phyloP scores from a whole-genome alignment of 2,797 vertebrate genomes.

The Australoheros facetus region DNA sequence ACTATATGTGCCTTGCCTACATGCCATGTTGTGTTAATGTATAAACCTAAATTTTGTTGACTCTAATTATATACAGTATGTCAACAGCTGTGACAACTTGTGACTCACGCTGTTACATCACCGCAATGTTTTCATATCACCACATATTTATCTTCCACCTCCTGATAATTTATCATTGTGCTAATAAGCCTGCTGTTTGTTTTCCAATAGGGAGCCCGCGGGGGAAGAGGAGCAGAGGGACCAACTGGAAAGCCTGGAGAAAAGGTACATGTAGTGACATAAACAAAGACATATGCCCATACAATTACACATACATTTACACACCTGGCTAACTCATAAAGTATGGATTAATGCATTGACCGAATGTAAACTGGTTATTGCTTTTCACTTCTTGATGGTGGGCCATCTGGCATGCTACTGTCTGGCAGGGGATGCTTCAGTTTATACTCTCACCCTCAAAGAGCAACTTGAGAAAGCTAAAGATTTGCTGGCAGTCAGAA shows the following conservation, averaged over 20 bases:
- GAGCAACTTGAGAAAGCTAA: constrained; percentile 54
- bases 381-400: constrained; percentile 53
- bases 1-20: neutral
- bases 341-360: constrained; percentile 50
- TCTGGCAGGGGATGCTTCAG: constrained; percentile 46
- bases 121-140: constrained; percentile 33
- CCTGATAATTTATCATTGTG: constrained; percentile 38
- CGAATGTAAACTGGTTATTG: constrained; percentile 47
- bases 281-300: constrained; percentile 41
- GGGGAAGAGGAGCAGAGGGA: constrained; percentile 88
- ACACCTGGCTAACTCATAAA: constrained; percentile 63
- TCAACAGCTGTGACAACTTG: constrained; percentile 11
- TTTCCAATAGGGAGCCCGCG: constrained; percentile 83
- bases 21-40: neutral
- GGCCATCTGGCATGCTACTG: constrained; percentile 60
- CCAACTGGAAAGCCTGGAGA: constrained; percentile 89
- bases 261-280: constrained; percentile 81
- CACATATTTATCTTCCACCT: constrained; percentile 38
- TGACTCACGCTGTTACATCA: constrained; percentile 30
- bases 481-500: constrained; percentile 31
- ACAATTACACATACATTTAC: constrained; percentile 39
- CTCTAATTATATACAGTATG: constrained; percentile 22
- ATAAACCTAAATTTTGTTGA: neutral
- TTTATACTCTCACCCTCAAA: constrained; percentile 58
- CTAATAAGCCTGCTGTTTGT: constrained; percentile 63